Percentiles rank a stretch among this genome's conserved stretches.
Conservation (phyloP, 1,140 invertebrate species). For the Cotesia chilonis region DNA sequence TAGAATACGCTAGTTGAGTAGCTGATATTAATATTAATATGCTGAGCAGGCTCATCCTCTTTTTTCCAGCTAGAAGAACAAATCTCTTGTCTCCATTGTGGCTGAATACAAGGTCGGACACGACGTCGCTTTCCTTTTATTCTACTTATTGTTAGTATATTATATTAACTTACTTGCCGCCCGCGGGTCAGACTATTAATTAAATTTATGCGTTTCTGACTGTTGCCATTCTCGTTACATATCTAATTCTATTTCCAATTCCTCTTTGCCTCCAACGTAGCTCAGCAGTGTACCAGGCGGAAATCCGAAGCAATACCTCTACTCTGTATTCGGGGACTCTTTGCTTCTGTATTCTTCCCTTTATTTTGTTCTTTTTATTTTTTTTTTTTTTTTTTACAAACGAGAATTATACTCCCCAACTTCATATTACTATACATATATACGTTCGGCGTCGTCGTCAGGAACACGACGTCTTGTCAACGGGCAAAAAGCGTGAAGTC, state of each 20-base stretch:
- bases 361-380: not conserved
- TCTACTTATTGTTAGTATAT: too few species aligned
- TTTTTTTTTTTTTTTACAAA: too few species aligned
- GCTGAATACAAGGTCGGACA: slow-evolving; percentile 30
- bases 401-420: too few species aligned
- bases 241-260: slow-evolving; percentile 37
- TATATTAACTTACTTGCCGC: not conserved
- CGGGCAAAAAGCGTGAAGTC: slow-evolving; percentile 27
- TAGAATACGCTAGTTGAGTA: too few species aligned
- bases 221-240: slow-evolving; percentile 29
- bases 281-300: not conserved
- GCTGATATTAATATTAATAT: too few species aligned
- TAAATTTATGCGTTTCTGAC: slow-evolving; percentile 29
- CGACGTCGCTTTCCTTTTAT: slow-evolving; percentile 4
- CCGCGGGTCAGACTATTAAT: slow-evolving; percentile 17
- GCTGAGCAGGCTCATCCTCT: too few species aligned
- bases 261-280: slow-evolving; percentile 11
- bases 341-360: not conserved
- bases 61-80: not conserved
- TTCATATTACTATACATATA: not conserved
- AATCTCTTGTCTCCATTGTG: not conserved
- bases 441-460: slow-evolving; percentile 11
- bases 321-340: not conserved
- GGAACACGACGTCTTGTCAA: slow-evolving; percentile 31
- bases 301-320: not conserved